phyloP scores from a whole-genome alignment of 2,113 vertebrate species.

The Pogona vitticeps region DNA sequence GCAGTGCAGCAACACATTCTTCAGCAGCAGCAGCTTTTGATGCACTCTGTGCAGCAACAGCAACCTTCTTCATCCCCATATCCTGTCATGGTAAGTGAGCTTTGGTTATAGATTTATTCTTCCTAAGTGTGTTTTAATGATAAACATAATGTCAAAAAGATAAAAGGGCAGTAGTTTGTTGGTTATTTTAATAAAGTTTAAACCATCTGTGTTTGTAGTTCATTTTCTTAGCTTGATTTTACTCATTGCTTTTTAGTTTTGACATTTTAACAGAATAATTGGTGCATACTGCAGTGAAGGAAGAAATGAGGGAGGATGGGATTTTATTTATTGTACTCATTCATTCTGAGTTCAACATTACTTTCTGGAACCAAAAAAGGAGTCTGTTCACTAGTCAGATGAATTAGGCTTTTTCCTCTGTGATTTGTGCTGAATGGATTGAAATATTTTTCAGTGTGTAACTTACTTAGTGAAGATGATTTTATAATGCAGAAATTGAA shows the following conservation, averaged over 20 bases:
- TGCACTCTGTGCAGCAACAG: slow-evolving; percentile 86
- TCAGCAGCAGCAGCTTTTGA: slow-evolving; percentile 89
- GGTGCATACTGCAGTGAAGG: background rate
- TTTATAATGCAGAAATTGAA: background rate
- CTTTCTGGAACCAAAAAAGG: too few species aligned
- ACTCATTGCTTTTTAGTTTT: background rate
- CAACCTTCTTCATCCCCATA: slow-evolving; percentile 76
- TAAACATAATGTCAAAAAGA: background rate
- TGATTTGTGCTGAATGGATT: background rate
- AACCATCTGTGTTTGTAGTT: too few species aligned
- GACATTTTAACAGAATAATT: background rate
- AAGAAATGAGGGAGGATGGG: too few species aligned
- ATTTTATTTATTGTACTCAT: too few species aligned
- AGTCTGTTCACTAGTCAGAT: too few species aligned
- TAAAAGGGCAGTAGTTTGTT: background rate
- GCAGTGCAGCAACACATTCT: slow-evolving; percentile 86
- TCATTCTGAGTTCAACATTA: too few species aligned
- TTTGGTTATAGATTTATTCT: background rate
- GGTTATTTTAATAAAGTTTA: too few species aligned
- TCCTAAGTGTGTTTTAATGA: background rate
- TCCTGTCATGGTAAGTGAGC: slow-evolving; percentile 84
- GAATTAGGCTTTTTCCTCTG: background rate
- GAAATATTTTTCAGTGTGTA: background rate
- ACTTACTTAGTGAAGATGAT: background rate
- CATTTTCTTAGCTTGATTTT: background rate